Evolutionary conservation across 2,113 vertebrate species (phyloP).

Genomic region (Grantiella picta): DNA sequence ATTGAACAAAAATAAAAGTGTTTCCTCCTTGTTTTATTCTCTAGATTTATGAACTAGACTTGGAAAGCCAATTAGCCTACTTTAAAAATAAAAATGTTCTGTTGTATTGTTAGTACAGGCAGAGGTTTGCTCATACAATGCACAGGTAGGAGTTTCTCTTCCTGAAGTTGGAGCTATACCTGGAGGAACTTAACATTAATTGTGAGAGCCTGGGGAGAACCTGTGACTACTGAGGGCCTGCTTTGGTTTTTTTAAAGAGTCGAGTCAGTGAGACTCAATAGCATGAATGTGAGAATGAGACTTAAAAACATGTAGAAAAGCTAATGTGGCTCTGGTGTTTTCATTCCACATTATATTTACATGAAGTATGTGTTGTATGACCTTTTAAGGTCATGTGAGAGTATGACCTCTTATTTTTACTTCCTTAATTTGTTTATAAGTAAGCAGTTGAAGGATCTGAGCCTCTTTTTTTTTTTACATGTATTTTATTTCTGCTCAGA

Average conservation of each 20-base stretch:
- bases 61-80: constrained; percentile 28
- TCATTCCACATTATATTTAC: neutral
- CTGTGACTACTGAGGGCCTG: neutral
- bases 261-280: neutral
- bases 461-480: neutral
- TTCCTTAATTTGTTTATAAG: constrained; percentile 32
- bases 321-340: neutral
- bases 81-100: neutral
- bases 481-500: neutral
- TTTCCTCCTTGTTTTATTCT: constrained; percentile 7
- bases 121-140: neutral
- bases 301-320: neutral
- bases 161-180: neutral
- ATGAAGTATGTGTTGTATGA: neutral
- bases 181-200: neutral
- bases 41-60: neutral
- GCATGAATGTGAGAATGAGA: neutral
- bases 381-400: constrained; percentile 32
- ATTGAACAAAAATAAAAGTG: neutral
- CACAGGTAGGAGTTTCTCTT: neutral
- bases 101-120: neutral
- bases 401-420: neutral
- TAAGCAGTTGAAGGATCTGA: neutral
- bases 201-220: neutral
- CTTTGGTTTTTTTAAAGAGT: neutral